Conservation (phyloP, 2,797 vertebrate genomes). For the Taeniopygia guttata region DNA sequence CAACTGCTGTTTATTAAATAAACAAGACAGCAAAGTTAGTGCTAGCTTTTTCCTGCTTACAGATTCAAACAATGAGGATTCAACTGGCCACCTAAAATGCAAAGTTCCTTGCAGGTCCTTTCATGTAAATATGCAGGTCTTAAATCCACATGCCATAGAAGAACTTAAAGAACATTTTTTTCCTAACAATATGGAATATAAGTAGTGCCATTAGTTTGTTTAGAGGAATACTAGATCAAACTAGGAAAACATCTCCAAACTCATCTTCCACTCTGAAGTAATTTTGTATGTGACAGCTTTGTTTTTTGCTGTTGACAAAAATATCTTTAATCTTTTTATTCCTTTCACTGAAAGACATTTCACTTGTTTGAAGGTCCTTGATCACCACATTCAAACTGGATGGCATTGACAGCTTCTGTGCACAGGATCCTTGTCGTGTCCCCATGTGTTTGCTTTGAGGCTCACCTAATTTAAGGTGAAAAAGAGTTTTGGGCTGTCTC, state of each 20-base stretch:
- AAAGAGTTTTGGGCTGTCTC: background rate
- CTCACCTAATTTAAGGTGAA: background rate
- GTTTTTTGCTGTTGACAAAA: slow-evolving; percentile 13
- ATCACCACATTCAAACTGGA: background rate
- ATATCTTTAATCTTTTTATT: slow-evolving; percentile 46
- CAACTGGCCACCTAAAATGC: background rate
- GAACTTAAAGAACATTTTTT: background rate
- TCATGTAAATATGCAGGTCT: background rate
- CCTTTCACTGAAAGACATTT: background rate
- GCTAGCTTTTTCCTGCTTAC: background rate
- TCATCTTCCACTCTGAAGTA: background rate
- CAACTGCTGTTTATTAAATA: background rate
- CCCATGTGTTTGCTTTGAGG: background rate
- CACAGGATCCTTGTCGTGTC: background rate
- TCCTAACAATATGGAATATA: background rate
- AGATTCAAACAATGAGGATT: background rate
- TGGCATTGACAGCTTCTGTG: background rate
- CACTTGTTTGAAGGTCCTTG: slow-evolving; percentile 10
- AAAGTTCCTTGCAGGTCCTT: background rate
- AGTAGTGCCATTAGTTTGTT: background rate
- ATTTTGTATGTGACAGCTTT: slow-evolving; percentile 3
- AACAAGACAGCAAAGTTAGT: background rate
- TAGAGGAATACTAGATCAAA: slow-evolving; percentile 13
- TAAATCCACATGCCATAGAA: background rate
- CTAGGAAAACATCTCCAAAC: background rate